Conservation (phyloP, 2,797 vertebrate species). For the Bryconaethiops microstoma region DNA sequence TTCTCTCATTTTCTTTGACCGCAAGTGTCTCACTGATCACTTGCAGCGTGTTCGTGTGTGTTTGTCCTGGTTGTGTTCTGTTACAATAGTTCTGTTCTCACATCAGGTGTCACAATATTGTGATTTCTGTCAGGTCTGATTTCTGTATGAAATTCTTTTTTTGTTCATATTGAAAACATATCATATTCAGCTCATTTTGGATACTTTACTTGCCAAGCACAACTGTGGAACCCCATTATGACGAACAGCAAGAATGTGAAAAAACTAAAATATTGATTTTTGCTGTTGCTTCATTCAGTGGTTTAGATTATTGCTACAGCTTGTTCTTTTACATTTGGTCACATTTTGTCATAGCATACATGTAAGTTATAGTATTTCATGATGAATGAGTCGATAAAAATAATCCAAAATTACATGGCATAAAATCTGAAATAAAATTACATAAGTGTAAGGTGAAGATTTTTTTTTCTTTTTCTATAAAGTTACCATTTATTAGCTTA, state of each 20-base stretch:
- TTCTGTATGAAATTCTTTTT: background rate
- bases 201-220: too few species aligned
- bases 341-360: too few species aligned
- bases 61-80: constrained; percentile 17
- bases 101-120: constrained; percentile 3
- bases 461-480: too few species aligned
- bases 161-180: too few species aligned
- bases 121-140: background rate
- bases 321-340: background rate
- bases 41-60: constrained; percentile 12
- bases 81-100: background rate
- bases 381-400: background rate
- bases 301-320: background rate
- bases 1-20: constrained; percentile 70
- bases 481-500: too few species aligned
- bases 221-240: too few species aligned
- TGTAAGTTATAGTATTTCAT: background rate
- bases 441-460: too few species aligned
- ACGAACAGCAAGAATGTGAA: too few species aligned
- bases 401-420: background rate
- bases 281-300: background rate
- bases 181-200: too few species aligned
- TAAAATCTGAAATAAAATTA: background rate
- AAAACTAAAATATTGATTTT: background rate
- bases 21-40: constrained; percentile 57